phyloP scores from a whole-genome alignment of 2,797 vertebrate species.

The Gallinago stenura region DNA sequence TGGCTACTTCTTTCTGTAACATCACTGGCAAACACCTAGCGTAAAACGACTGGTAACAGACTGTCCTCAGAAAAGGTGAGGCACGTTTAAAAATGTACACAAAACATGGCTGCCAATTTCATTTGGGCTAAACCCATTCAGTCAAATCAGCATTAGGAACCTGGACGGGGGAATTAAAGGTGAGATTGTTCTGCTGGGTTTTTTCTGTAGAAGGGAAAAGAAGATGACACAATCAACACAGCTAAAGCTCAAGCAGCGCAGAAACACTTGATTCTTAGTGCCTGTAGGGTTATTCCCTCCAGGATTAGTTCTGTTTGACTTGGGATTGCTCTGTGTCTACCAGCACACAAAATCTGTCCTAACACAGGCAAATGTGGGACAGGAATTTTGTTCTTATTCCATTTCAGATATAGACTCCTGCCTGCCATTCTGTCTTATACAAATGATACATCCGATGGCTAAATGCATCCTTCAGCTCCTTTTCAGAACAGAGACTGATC shows the following conservation, averaged over 20 bases:
- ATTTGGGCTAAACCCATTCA: not conserved
- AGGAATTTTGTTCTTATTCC: not conserved
- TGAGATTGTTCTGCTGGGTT: not conserved
- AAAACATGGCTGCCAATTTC: not conserved
- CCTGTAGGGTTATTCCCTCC: not conserved
- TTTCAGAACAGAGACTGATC: not conserved
- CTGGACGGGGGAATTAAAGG: not conserved
- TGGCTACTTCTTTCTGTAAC: not conserved
- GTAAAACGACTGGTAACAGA: not conserved
- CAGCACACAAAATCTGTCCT: not conserved
- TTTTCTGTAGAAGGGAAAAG: not conserved
- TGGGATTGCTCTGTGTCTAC: not conserved
- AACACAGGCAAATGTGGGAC: not conserved
- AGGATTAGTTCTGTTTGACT: not conserved
- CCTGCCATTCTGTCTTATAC: not conserved
- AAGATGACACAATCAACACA: not conserved
- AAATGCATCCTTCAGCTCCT: not conserved
- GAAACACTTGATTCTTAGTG: not conserved
- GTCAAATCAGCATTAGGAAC: not conserved
- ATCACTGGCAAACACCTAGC: not conserved
- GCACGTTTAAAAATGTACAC: not conserved
- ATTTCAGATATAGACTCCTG: not conserved
- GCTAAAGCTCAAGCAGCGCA: not conserved
- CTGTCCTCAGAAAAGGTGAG: not conserved
- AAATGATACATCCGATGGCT: accelerated